Evolutionary conservation across 64 coral and sea anemone genomes (phyloP).

Genomic region (Porites lutea): DNA sequence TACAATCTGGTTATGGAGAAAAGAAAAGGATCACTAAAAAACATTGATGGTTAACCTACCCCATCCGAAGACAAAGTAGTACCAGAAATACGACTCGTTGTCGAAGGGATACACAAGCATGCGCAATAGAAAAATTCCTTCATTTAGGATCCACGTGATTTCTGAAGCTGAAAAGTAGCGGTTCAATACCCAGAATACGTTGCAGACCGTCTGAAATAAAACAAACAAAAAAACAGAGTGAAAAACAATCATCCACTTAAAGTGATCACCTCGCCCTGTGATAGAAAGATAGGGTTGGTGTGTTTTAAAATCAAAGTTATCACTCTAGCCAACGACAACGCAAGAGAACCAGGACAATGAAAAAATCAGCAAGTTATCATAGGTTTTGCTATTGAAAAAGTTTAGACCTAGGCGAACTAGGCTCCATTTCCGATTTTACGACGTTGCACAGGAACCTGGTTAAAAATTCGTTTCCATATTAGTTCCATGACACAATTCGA

Average conservation of each 20-base stretch:
- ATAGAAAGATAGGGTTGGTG: too few species aligned
- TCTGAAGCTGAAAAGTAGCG: conserved; percentile 68
- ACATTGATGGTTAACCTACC: conserved; percentile 32
- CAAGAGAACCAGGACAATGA: too few species aligned
- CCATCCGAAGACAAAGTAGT: conserved; percentile 71
- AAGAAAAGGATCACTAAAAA: not conserved
- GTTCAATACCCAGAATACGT: conserved; percentile 70
- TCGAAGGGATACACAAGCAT: conserved; percentile 60
- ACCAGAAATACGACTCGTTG: conserved; percentile 50
- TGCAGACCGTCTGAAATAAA: conserved; percentile 40
- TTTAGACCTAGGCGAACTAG: too few species aligned
- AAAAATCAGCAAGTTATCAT: too few species aligned
- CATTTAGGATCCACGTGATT: conserved; percentile 85
- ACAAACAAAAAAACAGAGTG: not conserved
- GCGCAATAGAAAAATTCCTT: conserved; percentile 70
- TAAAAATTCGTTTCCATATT: too few species aligned
- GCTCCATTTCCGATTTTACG: too few species aligned
- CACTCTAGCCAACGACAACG: too few species aligned
- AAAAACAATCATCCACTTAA: not conserved
- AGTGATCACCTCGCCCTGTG: too few species aligned
- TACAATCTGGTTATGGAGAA: not conserved
- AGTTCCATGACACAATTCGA: too few species aligned
- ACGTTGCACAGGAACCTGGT: too few species aligned
- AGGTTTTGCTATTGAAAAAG: too few species aligned
- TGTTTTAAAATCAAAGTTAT: too few species aligned